Conservation (phyloP, 2,797 vertebrate genomes). For the Acanthornis magna region DNA sequence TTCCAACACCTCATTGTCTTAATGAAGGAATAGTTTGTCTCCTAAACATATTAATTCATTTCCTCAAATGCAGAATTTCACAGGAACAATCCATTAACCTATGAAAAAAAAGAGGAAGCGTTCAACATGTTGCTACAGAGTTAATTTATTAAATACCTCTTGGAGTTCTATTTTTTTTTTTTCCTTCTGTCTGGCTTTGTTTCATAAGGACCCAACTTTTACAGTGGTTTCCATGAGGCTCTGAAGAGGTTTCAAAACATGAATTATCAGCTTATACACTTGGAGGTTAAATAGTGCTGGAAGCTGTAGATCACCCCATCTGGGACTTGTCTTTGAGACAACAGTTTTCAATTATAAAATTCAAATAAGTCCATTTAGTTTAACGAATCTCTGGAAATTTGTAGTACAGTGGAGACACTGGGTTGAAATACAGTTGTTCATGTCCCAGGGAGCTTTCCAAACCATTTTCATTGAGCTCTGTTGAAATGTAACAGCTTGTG, state of each 20-base stretch:
- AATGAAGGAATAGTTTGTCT: background rate
- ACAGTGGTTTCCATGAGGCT: background rate
- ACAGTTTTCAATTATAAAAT: conserved; percentile 70
- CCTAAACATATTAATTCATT: background rate
- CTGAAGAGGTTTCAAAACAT: background rate
- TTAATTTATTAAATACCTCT: conserved; percentile 5
- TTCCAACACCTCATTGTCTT: background rate
- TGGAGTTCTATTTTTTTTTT: background rate
- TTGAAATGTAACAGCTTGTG: background rate
- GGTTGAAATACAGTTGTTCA: background rate
- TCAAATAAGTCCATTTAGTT: conserved; percentile 44
- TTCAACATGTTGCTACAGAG: background rate
- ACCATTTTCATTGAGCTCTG: background rate
- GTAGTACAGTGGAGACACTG: background rate
- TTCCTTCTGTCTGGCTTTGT: background rate
- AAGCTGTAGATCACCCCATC: conserved; percentile 64
- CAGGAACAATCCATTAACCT: background rate
- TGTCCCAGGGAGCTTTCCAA: background rate
- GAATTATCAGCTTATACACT: conserved; percentile 4
- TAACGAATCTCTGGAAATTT: conserved; percentile 28
- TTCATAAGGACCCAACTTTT: background rate
- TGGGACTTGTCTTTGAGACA: conserved; percentile 56
- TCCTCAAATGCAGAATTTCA: background rate
- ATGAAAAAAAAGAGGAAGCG: background rate
- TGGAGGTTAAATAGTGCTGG: conserved; percentile 65